Evolutionary conservation across 1,140 invertebrate genomes (phyloP).

Genomic region (Dryas iulia): DNA sequence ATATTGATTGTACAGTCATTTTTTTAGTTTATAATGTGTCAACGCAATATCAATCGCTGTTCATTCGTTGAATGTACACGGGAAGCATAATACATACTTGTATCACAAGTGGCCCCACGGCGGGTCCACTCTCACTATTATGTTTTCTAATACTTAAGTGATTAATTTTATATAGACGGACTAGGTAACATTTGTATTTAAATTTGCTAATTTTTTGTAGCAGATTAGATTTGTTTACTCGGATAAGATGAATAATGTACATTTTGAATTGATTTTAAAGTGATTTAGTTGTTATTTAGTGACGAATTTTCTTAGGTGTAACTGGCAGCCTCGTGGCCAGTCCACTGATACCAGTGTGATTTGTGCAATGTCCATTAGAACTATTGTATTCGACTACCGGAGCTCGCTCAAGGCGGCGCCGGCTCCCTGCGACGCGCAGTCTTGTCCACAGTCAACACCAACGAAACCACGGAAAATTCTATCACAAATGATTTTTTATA

Average conservation of each 20-base stretch:
- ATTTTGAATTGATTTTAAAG: slow-evolving; percentile 79
- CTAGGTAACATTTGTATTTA: slow-evolving; percentile 78
- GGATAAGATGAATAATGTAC: slow-evolving; percentile 76
- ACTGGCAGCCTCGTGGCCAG: slow-evolving; percentile 69
- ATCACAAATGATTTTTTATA: neutral
- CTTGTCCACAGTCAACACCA: neutral
- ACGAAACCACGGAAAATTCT: neutral
- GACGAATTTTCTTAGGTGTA: slow-evolving; percentile 75
- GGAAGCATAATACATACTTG: slow-evolving; percentile 70
- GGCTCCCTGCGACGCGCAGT: neutral
- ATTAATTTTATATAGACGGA: slow-evolving; percentile 77
- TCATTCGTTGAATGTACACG: slow-evolving; percentile 73
- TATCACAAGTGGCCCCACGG: slow-evolving; percentile 62
- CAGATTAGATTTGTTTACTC: slow-evolving; percentile 78
- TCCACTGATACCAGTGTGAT: slow-evolving; percentile 72
- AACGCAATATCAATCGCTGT: slow-evolving; percentile 72
- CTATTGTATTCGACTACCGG: slow-evolving; percentile 37
- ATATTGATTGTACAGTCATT: slow-evolving; percentile 77
- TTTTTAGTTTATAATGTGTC: slow-evolving; percentile 77
- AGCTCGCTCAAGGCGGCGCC: slow-evolving; percentile 6
- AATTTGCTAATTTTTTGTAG: slow-evolving; percentile 79
- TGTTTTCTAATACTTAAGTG: slow-evolving; percentile 76
- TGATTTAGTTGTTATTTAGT: slow-evolving; percentile 80
- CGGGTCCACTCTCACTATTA: slow-evolving; percentile 55
- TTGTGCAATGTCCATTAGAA: slow-evolving; percentile 73